Base-by-base conservation (phyloP, 2,113 vertebrate species). In the Amphiprion ocellaris region DNA sequence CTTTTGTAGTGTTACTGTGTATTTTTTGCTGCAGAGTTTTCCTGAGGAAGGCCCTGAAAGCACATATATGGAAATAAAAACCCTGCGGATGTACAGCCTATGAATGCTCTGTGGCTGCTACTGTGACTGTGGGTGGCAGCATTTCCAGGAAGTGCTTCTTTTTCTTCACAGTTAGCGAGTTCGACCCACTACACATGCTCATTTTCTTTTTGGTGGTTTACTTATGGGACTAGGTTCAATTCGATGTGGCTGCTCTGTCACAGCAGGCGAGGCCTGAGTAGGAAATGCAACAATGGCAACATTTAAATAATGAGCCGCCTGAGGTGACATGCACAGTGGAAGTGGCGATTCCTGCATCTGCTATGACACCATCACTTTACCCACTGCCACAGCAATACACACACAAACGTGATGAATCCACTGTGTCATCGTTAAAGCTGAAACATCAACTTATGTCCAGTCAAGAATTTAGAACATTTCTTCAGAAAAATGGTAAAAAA, bases 281-380 rank as follows among this genome's bases (percentile, higher is more conserved):
- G 41, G 41, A 56, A 50, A 63, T 41, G 33, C 23, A 46, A 56
- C 56, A 14, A 49, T 64, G 52, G 8, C 67, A 53, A 37, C 33
- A 65, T 73, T 71, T 63, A 62, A 79, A 70, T 70, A 67, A 71
- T n/a, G 58, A 16, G 26, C 47, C 8, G 46, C 39, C 79, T 6
- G 55, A 56, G 56, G 62, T 23, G 47, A 63, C 49, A 4, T 17
- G 14, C 41, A 15, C 33, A 55, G 61, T 10, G 33, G 66, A 24
- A 4, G 1, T 19, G 14, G 65, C 10, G 10, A 56, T 53, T 50
- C 26, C 33, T 23, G 41, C 55, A 17, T 74, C 26, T 39, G 56
- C 68, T 49, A 61, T 61, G 69, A 65, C 53, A 54, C 26, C 47
- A 30, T n/a, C 33, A 49, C 52, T 81, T 63, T 53, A 63, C 70